Evolutionary conservation across 1,140 invertebrate genomes (phyloP).

Genomic region (Formica exsecta): DNA sequence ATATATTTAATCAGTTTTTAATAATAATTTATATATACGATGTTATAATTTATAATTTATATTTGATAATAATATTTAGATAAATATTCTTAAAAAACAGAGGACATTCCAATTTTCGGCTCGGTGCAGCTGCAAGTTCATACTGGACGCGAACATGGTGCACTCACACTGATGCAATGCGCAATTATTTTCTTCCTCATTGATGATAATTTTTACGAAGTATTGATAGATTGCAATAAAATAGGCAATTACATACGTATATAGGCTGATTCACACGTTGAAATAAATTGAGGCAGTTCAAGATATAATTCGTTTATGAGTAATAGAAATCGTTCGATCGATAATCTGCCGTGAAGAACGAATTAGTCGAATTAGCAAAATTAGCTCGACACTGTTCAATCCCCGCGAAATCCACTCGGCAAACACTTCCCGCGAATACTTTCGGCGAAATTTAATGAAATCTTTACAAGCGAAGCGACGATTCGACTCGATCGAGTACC

Average conservation of each 20-base stretch:
- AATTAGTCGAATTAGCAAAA: neutral
- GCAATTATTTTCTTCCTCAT: neutral
- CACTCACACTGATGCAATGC: neutral
- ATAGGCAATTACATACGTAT: neutral
- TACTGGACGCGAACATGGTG: neutral
- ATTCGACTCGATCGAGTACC: neutral
- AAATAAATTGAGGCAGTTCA: neutral
- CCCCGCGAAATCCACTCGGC: neutral
- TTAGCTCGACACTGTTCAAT: neutral
- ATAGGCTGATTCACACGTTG: neutral
- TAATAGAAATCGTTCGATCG: neutral
- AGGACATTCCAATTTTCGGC: neutral
- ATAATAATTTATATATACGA: too few relatives aligned
- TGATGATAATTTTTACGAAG: neutral
- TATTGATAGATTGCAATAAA: neutral
- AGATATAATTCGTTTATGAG: neutral
- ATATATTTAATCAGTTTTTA: too few relatives aligned
- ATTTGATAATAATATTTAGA: too few relatives aligned
- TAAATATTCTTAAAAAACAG: too few relatives aligned
- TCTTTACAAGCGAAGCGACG: neutral
- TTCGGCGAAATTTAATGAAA: neutral
- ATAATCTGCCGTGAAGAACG: neutral
- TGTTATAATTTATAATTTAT: too few relatives aligned
- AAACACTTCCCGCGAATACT: neutral
- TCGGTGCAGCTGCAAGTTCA: neutral